Percentiles rank a stretch among this genome's conserved stretches.
Conservation (phyloP, 2,888 invertebrate genomes). For the Mesochorus sp. region DNA sequence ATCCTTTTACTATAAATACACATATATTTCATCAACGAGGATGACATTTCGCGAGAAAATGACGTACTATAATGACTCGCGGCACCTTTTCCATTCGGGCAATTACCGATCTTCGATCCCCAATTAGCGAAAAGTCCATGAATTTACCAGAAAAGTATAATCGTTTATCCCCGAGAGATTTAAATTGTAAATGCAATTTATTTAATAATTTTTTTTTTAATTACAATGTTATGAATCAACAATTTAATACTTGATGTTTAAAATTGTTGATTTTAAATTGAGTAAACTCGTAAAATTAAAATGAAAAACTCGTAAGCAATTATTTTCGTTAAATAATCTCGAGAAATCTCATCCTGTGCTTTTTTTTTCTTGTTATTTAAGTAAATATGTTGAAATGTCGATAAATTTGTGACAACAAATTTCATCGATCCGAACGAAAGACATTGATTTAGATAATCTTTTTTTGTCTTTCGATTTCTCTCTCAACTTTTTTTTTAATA, state of each 20-base stretch:
- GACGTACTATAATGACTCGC: constrained; percentile 16
- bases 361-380: too few relatives aligned
- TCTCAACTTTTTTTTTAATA: neutral
- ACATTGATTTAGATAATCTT: neutral
- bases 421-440: neutral
- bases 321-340: too few relatives aligned
- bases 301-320: too few relatives aligned
- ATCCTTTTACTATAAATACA: neutral
- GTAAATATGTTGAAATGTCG: neutral
- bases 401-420: too few relatives aligned
- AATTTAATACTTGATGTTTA: too few relatives aligned
- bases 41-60: constrained; percentile 46
- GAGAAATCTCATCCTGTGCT: too few relatives aligned
- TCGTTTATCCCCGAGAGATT: neutral
- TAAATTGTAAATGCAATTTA: neutral
- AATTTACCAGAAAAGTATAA: neutral
- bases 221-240: too few relatives aligned
- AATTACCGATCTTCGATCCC: constrained; percentile 32
- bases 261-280: neutral
- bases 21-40: neutral
- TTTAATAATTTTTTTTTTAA: too few relatives aligned
- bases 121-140: constrained; percentile 6
- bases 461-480: neutral
- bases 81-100: constrained; percentile 19
- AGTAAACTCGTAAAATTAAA: too few relatives aligned